Conservation (phyloP, 2,888 invertebrate genomes). For the Archaeoteleia sp. region DNA sequence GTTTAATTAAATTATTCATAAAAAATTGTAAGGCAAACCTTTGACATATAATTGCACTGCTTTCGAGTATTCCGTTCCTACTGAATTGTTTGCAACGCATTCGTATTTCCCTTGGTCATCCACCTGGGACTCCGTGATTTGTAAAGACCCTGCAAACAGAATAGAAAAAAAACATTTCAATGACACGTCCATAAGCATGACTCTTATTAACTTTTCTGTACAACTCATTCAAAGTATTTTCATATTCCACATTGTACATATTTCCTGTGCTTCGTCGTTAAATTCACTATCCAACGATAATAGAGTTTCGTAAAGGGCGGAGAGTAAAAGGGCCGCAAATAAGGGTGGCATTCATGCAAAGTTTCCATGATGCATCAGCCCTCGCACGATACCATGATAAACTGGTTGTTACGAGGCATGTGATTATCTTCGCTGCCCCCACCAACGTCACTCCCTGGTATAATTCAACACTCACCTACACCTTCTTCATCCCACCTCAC, state of each 20-base stretch:
- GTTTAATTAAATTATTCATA: too few species aligned
- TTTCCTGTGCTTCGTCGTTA: slow-evolving; percentile 2
- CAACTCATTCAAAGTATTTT: slow-evolving; percentile 1
- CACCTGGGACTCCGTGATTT: slow-evolving; percentile 92
- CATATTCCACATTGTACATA: neutral
- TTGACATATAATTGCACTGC: slow-evolving; percentile 93
- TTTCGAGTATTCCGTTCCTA: slow-evolving; percentile 95
- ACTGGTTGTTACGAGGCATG: slow-evolving; percentile 67
- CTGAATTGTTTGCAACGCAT: slow-evolving; percentile 94
- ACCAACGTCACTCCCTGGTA: slow-evolving; percentile 66
- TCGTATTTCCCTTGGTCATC: slow-evolving; percentile 97
- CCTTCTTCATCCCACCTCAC: slow-evolving; percentile 39
- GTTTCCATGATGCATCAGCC: slow-evolving; percentile 66
- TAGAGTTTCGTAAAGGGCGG: slow-evolving; percentile 58
- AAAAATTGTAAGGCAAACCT: slow-evolving; percentile 80
- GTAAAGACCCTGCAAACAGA: slow-evolving; percentile 86
- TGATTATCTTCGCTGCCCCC: slow-evolving; percentile 72
- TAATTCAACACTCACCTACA: slow-evolving; percentile 58
- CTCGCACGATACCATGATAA: slow-evolving; percentile 68
- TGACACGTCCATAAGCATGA: too few species aligned
- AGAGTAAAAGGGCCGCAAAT: slow-evolving; percentile 38
- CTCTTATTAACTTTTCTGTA: neutral
- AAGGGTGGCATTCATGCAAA: slow-evolving; percentile 60
- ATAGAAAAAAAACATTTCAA: slow-evolving; percentile 2
- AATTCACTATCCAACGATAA: slow-evolving; percentile 45